phyloP scores from a whole-genome alignment of 2,888 invertebrate genomes.

The Tethea ocularis region DNA sequence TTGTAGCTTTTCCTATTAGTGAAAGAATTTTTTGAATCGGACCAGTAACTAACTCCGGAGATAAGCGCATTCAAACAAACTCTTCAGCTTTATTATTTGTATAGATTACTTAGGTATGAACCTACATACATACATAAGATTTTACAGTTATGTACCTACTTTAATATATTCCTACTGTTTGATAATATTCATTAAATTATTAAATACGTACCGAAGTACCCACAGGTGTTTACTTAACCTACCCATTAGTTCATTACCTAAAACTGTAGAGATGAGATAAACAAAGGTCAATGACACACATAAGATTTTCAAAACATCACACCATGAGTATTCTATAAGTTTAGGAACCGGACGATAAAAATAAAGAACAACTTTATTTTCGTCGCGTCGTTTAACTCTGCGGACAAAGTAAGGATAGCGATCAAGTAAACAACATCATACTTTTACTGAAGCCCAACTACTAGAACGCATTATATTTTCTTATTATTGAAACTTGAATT shows the following conservation, averaged over 20 bases:
- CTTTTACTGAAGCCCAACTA: constrained; percentile 24
- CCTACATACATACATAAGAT: too few species aligned
- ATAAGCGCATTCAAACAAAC: too few species aligned
- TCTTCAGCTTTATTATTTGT: too few species aligned
- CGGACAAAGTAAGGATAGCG: constrained; percentile 48
- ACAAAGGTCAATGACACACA: background rate
- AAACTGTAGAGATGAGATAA: background rate
- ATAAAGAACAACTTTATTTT: constrained; percentile 52
- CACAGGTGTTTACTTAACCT: background rate
- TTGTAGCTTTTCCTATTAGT: too few species aligned
- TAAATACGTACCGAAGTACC: too few species aligned
- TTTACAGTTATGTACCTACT: too few species aligned
- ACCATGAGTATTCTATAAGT: constrained; percentile 24
- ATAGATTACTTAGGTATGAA: too few species aligned
- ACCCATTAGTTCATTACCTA: background rate
- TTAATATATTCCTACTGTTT: too few species aligned
- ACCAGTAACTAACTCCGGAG: too few species aligned
- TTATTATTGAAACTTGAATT: constrained; percentile 24
- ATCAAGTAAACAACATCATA: constrained; percentile 61
- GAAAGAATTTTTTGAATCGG: too few species aligned
- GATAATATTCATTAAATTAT: too few species aligned
- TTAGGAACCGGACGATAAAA: constrained; percentile 40
- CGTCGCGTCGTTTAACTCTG: constrained; percentile 43
- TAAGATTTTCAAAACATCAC: background rate
- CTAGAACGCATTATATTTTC: constrained; percentile 12